phyloP scores from a whole-genome alignment of 2,113 vertebrate species.

The Stictonetta naevosa region DNA sequence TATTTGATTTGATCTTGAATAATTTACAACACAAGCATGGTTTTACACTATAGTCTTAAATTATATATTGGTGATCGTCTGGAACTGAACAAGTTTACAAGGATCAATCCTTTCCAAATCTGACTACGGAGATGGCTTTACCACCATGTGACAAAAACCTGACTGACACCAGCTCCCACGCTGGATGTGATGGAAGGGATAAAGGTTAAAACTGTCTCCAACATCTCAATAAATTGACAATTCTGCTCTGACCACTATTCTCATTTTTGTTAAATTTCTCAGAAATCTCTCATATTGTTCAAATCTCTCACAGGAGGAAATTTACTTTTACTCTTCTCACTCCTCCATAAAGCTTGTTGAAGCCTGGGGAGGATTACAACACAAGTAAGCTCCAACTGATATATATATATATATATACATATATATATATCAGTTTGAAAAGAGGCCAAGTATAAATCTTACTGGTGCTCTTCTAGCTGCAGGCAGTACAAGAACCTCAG shows the following conservation, averaged over 20 bases:
- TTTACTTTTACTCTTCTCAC: neutral
- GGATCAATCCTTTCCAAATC: neutral
- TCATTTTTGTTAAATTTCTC: neutral
- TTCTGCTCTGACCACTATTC: neutral
- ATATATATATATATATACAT: neutral
- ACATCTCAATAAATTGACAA: neutral
- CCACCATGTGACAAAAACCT: neutral
- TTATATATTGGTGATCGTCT: neutral
- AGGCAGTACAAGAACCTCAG: neutral
- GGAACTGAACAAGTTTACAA: neutral
- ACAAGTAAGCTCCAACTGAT: conserved; percentile 6
- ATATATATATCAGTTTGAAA: no score
- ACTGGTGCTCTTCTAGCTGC: neutral
- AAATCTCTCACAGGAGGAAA: neutral
- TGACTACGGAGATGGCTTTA: neutral
- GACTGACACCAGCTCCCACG: neutral
- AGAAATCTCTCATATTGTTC: neutral
- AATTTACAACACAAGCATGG: neutral
- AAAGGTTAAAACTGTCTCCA: neutral
- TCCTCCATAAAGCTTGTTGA: neutral
- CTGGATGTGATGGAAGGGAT: neutral
- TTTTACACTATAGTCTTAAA: neutral
- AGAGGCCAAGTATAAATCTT: neutral
- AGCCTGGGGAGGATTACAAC: neutral
- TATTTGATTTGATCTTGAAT: neutral